Evolutionary conservation across 2,888 invertebrate genomes (phyloP).

Genomic region (Ischnura elegans): DNA sequence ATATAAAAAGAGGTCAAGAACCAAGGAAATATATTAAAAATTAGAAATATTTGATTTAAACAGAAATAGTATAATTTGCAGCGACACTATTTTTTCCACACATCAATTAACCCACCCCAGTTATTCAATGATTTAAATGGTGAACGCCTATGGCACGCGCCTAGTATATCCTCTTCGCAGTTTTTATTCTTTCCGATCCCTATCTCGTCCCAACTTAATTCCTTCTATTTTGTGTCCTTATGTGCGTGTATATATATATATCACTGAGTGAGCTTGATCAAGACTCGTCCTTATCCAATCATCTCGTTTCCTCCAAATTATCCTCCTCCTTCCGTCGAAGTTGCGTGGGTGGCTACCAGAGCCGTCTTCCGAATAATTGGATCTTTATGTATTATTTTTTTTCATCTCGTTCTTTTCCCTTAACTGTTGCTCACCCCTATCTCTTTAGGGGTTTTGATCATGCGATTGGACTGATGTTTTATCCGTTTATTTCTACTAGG

Average conservation of each 20-base stretch:
- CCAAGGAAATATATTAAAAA: too few relatives aligned
- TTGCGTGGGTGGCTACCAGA: not conserved
- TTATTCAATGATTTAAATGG: too few relatives aligned
- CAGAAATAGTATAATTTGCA: too few relatives aligned
- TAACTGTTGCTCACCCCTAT: not conserved
- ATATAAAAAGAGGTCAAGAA: too few relatives aligned
- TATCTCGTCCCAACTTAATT: not conserved
- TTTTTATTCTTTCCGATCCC: not conserved
- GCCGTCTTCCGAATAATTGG: not conserved
- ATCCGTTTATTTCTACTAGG: not conserved
- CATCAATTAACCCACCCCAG: too few relatives aligned
- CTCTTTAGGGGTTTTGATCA: not conserved
- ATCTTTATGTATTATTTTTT: not conserved
- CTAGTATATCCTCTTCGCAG: too few relatives aligned
- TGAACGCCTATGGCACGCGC: too few relatives aligned
- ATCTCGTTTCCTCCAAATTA: not conserved
- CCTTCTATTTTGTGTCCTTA: not conserved
- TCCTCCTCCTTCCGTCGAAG: not conserved
- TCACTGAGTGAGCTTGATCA: not conserved
- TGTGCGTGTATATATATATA: too few relatives aligned
- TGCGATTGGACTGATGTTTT: not conserved
- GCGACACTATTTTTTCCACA: too few relatives aligned
- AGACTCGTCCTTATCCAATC: slow-evolving; percentile 2
- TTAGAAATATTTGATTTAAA: too few relatives aligned
- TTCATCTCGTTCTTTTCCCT: not conserved